Evolutionary conservation across 2,113 vertebrate species (phyloP).

Genomic region (Rana temporaria): DNA sequence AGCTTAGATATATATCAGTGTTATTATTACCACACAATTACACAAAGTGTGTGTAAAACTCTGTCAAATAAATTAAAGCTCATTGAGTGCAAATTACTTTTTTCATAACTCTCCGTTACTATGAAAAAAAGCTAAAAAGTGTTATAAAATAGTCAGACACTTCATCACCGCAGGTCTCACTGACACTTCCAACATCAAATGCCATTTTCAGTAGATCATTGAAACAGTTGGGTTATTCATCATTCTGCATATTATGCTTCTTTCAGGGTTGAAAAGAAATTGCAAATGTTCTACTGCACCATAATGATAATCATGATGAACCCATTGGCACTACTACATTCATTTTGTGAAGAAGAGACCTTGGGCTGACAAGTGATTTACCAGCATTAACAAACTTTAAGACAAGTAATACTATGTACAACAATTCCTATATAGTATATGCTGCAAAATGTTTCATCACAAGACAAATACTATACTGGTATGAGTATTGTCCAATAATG

Average conservation of each 20-base stretch:
- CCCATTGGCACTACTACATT: constrained; percentile 61
- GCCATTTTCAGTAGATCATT: constrained; percentile 66
- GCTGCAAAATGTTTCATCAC: too few relatives aligned
- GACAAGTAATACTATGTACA: constrained; percentile 16
- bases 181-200: constrained; percentile 64
- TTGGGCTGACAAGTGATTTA: constrained; percentile 64
- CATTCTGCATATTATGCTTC: constrained; percentile 62
- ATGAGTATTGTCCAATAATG: too few relatives aligned
- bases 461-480: too few relatives aligned
- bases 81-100: constrained; percentile 64
- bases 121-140: constrained; percentile 58
- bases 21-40: too few relatives aligned
- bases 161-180: constrained; percentile 65
- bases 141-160: constrained; percentile 61
- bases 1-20: too few relatives aligned
- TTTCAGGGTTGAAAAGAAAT: constrained; percentile 70
- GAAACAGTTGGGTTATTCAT: constrained; percentile 65
- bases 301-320: constrained; percentile 69
- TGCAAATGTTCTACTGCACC: constrained; percentile 69
- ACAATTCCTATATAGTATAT: not conserved
- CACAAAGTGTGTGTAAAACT: not conserved
- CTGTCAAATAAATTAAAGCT: constrained; percentile 52
- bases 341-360: constrained; percentile 65
- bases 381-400: constrained; percentile 28
- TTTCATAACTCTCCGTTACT: constrained; percentile 62